Percentiles rank a stretch among this genome's conserved stretches.
Evolutionary conservation across 1,140 invertebrate genomes (phyloP).

Genomic region (Chironomus tepperi): DNA sequence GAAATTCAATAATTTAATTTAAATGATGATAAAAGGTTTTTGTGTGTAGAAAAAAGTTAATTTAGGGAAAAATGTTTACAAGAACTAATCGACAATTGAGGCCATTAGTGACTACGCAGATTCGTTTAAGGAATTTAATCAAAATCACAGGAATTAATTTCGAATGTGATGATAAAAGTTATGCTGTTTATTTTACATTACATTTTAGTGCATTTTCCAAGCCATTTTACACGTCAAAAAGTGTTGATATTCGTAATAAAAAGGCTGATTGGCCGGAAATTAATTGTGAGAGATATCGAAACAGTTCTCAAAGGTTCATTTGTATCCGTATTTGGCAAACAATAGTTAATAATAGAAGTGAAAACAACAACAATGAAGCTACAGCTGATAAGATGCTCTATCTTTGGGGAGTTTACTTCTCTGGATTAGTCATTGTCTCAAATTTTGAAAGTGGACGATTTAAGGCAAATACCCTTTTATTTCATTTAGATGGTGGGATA

Average conservation of each 20-base stretch:
- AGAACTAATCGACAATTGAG: conserved; percentile 46
- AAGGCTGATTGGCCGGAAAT: conserved; percentile 58
- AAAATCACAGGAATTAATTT: conserved; percentile 59
- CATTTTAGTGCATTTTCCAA: conserved; percentile 70
- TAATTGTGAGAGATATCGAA: conserved; percentile 32
- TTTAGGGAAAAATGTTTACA: background rate
- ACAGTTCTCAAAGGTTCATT: conserved; percentile 36
- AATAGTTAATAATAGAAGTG: background rate
- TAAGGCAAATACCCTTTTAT: conserved; percentile 69
- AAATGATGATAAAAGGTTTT: background rate
- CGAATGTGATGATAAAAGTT: conserved; percentile 40
- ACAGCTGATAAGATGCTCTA: conserved; percentile 49
- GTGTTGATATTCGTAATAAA: conserved; percentile 46
- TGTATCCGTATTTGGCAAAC: conserved; percentile 36
- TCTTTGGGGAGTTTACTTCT: conserved; percentile 78
- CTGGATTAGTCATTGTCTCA: conserved; percentile 62
- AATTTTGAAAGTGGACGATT: conserved; percentile 44
- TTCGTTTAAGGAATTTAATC: conserved; percentile 62
- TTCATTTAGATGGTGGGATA: conserved; percentile 78
- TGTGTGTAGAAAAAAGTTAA: background rate
- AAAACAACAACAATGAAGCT: background rate
- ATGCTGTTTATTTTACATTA: conserved; percentile 60
- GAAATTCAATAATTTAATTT: background rate
- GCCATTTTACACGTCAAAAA: conserved; percentile 81
- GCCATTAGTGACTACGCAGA: conserved; percentile 52